Conservation (phyloP, 2,888 invertebrate species). For the Sussaba pulchella region DNA sequence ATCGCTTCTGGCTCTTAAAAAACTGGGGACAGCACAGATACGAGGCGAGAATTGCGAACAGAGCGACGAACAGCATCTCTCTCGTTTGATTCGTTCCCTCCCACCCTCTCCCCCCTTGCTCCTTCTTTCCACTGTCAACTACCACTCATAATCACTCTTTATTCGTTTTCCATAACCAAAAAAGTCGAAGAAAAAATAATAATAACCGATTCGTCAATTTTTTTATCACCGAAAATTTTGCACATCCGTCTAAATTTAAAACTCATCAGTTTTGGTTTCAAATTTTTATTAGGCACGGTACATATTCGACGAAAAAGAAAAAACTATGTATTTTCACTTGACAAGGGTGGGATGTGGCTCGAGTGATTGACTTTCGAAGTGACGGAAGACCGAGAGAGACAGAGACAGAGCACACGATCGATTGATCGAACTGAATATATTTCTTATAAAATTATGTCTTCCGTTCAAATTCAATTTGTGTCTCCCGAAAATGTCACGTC, state of each 20-base stretch:
- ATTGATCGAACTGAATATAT: constrained; percentile 31
- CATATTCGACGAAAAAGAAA: background rate
- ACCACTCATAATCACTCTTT: constrained; percentile 12
- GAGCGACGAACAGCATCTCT: constrained; percentile 62
- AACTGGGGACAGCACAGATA: constrained; percentile 62
- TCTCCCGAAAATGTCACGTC: constrained; percentile 1
- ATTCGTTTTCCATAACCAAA: constrained; percentile 5
- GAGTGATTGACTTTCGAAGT: constrained; percentile 24
- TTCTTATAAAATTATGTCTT: background rate
- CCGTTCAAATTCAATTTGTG: background rate
- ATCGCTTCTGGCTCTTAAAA: constrained; percentile 59
- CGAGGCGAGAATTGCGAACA: constrained; percentile 62
- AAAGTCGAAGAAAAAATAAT: background rate
- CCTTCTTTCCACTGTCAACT: constrained; percentile 8
- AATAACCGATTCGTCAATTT: constrained; percentile 15
- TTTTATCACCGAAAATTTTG: background rate
- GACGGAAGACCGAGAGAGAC: background rate
- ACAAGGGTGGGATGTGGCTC: background rate
- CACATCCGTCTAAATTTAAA: background rate
- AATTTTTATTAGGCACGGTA: background rate
- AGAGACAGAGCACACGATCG: constrained; percentile 29
- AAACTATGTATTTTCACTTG: background rate
- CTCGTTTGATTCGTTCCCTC: constrained; percentile 8
- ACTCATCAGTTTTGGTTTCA: constrained; percentile 11
- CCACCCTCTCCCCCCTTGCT: background rate